These are phyloP conservation scores for Zophobas atratus DNA, from an alignment of 1,140 invertebrate genomes.

Conservation along the genomic window DNA sequence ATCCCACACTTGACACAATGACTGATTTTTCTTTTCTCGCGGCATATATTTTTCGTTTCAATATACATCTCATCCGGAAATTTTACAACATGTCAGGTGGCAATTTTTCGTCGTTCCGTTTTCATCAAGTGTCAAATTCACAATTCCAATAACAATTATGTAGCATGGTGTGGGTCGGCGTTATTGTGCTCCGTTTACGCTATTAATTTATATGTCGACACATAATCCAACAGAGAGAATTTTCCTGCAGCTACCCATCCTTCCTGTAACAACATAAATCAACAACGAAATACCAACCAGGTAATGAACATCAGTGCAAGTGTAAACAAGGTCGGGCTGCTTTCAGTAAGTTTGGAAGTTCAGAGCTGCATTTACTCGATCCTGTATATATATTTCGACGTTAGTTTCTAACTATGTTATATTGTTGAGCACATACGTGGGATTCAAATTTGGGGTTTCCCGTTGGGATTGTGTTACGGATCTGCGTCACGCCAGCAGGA, in stretches of 20 bases:
- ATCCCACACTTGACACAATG: no score
- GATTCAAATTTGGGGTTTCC: slow-evolving; percentile 22
- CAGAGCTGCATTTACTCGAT: background rate
- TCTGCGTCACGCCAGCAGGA: background rate
- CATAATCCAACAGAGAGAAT: background rate
- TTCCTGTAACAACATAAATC: background rate
- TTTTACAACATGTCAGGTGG: no score
- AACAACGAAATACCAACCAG: background rate
- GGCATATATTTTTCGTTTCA: no score
- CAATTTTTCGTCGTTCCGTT: no score
- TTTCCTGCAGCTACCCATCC: background rate
- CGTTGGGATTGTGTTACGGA: slow-evolving; percentile 8
- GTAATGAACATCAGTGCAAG: slow-evolving; percentile 1
- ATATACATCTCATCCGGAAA: no score
- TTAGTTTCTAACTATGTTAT: slow-evolving; percentile 13
- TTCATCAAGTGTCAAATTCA: background rate
- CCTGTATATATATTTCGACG: background rate
- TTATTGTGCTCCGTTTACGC: no score
- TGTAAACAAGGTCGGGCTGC: slow-evolving; percentile 5
- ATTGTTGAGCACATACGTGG: slow-evolving; percentile 9
- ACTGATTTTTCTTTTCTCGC: no score
- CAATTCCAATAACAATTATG: background rate
- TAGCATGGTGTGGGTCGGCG: no score
- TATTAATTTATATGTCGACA: background rate
- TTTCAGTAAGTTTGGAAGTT: background rate